phyloP scores from a whole-genome alignment of 1,140 invertebrate species.

The Papilio dardanus region DNA sequence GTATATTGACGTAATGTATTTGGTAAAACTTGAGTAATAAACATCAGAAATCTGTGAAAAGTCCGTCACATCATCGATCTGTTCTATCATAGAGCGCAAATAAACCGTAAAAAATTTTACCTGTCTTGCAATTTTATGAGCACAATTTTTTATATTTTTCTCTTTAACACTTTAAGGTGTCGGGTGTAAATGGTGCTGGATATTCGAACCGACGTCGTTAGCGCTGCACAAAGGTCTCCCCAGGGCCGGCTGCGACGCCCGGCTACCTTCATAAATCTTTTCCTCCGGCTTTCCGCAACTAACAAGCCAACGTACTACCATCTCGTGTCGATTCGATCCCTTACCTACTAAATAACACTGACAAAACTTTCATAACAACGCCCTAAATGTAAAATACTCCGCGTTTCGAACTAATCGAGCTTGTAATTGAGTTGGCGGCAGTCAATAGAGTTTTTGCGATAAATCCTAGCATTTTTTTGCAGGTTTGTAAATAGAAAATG shows the following conservation, averaged over 20 bases:
- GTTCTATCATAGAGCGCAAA: neutral
- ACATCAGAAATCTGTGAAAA: neutral
- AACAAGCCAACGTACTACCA: slow-evolving; percentile 66
- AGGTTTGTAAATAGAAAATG: neutral
- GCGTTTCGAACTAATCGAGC: slow-evolving; percentile 63
- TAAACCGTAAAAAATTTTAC: neutral
- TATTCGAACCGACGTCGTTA: slow-evolving; percentile 76
- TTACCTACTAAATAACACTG: slow-evolving; percentile 65
- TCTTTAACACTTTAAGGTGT: slow-evolving; percentile 39
- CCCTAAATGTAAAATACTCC: slow-evolving; percentile 67
- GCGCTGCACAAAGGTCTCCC: slow-evolving; percentile 67
- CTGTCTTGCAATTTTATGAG: slow-evolving; percentile 27
- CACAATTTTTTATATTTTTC: slow-evolving; percentile 31
- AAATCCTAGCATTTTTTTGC: slow-evolving; percentile 43
- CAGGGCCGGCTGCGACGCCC: slow-evolving; percentile 62
- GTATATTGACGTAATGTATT: no score
- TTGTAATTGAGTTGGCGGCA: slow-evolving; percentile 50
- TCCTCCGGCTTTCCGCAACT: slow-evolving; percentile 71
- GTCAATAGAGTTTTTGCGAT: slow-evolving; percentile 46
- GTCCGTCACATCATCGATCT: no score
- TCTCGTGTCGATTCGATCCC: slow-evolving; percentile 58
- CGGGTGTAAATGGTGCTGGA: slow-evolving; percentile 74
- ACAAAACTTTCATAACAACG: slow-evolving; percentile 70
- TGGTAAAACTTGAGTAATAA: no score
- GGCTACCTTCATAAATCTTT: slow-evolving; percentile 79